Percentiles rank a stretch among this genome's conserved stretches.
These are phyloP conservation scores for Vannuccia rotundouncinata DNA, from an alignment of 2,888 invertebrate genomes.

Conservation along the genomic window DNA sequence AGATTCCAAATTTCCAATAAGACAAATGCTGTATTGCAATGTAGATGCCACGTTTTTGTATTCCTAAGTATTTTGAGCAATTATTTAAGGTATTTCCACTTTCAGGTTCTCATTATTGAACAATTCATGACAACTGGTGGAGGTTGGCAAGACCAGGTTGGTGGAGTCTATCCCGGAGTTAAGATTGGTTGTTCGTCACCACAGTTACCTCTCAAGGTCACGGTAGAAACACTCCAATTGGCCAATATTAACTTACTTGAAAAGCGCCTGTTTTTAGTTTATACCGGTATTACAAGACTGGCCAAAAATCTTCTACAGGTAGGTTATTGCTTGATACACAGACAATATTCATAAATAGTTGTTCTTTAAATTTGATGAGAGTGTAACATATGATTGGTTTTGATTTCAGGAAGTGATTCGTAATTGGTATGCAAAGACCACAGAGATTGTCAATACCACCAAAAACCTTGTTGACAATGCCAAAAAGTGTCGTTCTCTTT, in stretches of 20 bases:
- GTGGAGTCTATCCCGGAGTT: conserved; percentile 50
- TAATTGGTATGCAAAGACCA: conserved; percentile 57
- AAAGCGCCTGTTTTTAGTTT: conserved; percentile 57
- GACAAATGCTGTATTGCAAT: too few species aligned
- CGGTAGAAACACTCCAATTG: conserved; percentile 46
- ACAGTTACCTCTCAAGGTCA: conserved; percentile 41
- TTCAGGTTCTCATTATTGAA: conserved; percentile 58
- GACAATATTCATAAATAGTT: too few species aligned
- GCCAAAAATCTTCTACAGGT: conserved; percentile 60
- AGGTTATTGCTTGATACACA: not conserved
- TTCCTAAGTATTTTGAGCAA: too few species aligned
- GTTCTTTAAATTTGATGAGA: not conserved
- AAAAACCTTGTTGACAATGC: conserved; percentile 51
- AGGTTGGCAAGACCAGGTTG: conserved; percentile 62
- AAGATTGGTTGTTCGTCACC: not conserved
- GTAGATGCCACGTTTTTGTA: too few species aligned
- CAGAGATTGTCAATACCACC: conserved; percentile 53
- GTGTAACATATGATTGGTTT: conserved; percentile 7
- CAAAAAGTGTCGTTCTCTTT: conserved; percentile 44
- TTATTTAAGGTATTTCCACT: conserved; percentile 42
- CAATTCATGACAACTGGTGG: conserved; percentile 61
- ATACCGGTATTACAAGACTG: conserved; percentile 60
- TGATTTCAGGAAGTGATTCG: conserved; percentile 55
- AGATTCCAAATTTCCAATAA: too few species aligned
- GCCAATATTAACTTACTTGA: conserved; percentile 51